phyloP scores from a whole-genome alignment of 2,113 vertebrate species.

The Phalacrocorax brasilianus region DNA sequence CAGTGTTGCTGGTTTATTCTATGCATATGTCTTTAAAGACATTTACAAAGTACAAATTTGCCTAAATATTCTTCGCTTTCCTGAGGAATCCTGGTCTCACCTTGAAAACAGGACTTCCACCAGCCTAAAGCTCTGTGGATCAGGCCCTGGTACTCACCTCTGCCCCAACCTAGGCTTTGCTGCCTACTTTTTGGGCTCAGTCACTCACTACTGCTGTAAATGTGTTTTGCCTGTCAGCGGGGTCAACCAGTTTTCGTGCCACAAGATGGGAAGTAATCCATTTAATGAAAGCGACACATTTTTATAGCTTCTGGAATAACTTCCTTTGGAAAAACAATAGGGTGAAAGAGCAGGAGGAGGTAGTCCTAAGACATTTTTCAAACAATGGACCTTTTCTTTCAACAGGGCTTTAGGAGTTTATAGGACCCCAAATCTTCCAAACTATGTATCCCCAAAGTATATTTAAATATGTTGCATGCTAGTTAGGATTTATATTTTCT shows the following conservation, averaged over 20 bases:
- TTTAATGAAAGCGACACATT: neutral
- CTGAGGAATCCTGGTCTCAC: too few species aligned
- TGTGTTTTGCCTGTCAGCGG: neutral
- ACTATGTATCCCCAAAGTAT: neutral
- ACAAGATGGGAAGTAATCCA: slow-evolving; percentile 4
- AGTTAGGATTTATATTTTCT: neutral
- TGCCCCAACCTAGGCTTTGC: neutral
- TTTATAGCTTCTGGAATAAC: slow-evolving; percentile 26
- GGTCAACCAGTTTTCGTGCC: neutral
- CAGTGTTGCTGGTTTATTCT: neutral
- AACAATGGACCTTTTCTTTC: neutral
- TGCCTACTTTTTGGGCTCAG: neutral
- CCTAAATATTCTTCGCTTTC: neutral
- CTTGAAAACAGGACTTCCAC: neutral
- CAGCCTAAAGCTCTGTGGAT: neutral
- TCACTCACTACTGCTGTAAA: neutral
- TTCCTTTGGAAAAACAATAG: slow-evolving; percentile 18
- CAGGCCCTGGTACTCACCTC: fast-evolving
- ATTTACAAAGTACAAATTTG: neutral
- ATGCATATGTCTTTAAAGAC: neutral
- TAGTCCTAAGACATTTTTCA: neutral
- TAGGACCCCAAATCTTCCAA: neutral
- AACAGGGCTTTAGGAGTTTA: neutral
- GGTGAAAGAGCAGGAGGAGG: neutral
- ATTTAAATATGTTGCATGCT: neutral